These are phyloP conservation scores for Chascanopsetta lugubris DNA, from an alignment of 2,113 vertebrate genomes.

Conservation along the genomic window DNA sequence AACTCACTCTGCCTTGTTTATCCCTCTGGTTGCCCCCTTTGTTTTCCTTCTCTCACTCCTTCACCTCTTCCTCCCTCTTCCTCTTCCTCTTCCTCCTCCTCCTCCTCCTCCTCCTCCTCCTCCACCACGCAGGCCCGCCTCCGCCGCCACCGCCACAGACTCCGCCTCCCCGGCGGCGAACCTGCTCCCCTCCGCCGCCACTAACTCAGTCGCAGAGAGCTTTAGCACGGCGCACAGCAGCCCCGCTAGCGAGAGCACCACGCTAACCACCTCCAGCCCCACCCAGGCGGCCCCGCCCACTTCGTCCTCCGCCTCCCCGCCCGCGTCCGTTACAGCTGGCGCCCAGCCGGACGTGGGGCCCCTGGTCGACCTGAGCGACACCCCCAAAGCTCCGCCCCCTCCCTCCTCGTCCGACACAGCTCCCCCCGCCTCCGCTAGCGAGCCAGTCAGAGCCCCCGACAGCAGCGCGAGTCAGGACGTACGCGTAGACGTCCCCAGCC, in stretches of 20 bases:
- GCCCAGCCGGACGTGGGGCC: constrained; percentile 82
- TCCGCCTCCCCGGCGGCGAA: constrained; percentile 88
- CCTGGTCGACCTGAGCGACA: constrained; percentile 94
- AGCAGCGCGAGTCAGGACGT: constrained; percentile 87
- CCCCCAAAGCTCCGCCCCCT: constrained; percentile 79
- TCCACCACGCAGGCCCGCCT: constrained; percentile 83
- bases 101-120: constrained; percentile 1
- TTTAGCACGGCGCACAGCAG: constrained; percentile 93
- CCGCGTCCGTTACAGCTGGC: constrained; percentile 52
- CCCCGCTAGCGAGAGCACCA: constrained; percentile 91
- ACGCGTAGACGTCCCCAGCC: constrained; percentile 91
- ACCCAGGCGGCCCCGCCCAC: constrained; percentile 69
- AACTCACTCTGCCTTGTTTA: constrained; percentile 50
- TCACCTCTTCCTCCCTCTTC: constrained; percentile 14
- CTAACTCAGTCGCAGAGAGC: constrained; percentile 93
- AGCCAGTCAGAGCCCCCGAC: constrained; percentile 78
- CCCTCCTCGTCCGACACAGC: constrained; percentile 58
- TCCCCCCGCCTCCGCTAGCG: constrained; percentile 68
- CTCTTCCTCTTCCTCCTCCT: constrained; percentile 17
- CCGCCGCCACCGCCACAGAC: constrained; percentile 74
- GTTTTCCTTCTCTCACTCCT: not conserved
- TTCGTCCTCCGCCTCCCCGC: constrained; percentile 54
- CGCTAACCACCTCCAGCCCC: constrained; percentile 85
- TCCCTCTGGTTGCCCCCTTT: constrained; percentile 20
- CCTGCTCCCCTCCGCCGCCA: constrained; percentile 90